These are phyloP conservation scores for Conus betulinus DNA, from an alignment of 1,140 invertebrate genomes.

Conservation along the genomic window DNA sequence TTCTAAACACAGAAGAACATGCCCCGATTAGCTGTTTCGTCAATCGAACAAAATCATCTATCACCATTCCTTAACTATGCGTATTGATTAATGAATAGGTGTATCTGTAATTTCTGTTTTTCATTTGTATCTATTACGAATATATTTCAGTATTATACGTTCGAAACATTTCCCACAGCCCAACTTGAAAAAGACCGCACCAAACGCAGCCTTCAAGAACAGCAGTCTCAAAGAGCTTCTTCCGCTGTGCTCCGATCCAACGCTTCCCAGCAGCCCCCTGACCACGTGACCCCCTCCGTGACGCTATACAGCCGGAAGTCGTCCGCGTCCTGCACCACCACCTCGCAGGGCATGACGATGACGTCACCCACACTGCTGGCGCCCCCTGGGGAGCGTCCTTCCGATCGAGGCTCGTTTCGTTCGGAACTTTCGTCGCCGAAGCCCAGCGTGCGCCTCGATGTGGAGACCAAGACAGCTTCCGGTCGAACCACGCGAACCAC, in stretches of 20 bases:
- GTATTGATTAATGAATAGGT: no score
- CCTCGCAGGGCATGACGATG: not conserved
- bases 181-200: constrained; percentile 44
- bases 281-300: not conserved
- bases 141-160: no score
- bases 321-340: not conserved
- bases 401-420: not conserved
- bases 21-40: no score
- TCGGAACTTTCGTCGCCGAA: not conserved
- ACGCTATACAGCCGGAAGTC: not conserved
- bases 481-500: constrained; percentile 21
- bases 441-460: not conserved
- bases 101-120: not conserved
- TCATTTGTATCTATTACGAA: not conserved
- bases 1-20: no score
- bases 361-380: not conserved
- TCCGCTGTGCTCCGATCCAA: not conserved
- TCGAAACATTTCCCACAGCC: not conserved
- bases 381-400: constrained; percentile 13
- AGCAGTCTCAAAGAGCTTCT: not conserved
- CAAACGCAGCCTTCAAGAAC: constrained; percentile 11
- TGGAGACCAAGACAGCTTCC: constrained; percentile 7
- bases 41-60: no score
- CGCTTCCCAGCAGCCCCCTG: not conserved
- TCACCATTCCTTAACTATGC: no score